Base-by-base conservation (phyloP, 2,113 vertebrate species). In the Capreolus pygargus region DNA sequence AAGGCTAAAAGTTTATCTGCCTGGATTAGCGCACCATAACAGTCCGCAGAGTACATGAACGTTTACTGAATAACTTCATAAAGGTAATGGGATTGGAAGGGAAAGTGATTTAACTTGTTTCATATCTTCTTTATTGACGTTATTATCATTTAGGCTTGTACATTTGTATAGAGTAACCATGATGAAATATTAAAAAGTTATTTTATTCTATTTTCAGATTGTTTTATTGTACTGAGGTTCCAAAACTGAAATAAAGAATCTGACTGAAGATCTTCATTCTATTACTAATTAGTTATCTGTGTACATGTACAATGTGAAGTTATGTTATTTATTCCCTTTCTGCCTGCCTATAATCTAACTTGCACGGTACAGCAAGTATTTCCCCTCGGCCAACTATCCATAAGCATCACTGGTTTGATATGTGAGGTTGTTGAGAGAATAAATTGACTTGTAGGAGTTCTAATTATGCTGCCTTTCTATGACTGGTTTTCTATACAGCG, bases 161-260 rank as follows among this genome's bases (percentile, higher is more conserved):
- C 6, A 45, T 89, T 60, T 90, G 57, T 83, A 83, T 94, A 43
- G 12, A 61, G 45, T 54, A 86, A 86, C 6, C 54, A 86, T 45
- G 58, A 60, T 43, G 17, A 86, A 86, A 95, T 74, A 81, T 39
- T 82, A 47, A 54, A 60, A 70, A 30, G n/a, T 93, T 89, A 60
- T 58, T 91, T 93, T 57, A 55, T 84, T 94, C 67, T 50, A 67
- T 86, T 93, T 86, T 79, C 27, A 97, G 64, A 21, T 79, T 89
- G 50, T 52, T 97, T 92, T 78, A 58, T 67, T 90, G 33, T 81
- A 43, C 4, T 74, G 13, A 89, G 17, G n/a, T 86, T 93, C 84
- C 74, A 93, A 81, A 86, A 93, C 14, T 39, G 81, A 90, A 86
- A 89, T 90, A 57, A 85, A 54, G 25, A 57, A 57, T 54, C 57